Evolutionary conservation across 2,888 invertebrate species (phyloP).

Genomic region (Hemithea aestivaria): DNA sequence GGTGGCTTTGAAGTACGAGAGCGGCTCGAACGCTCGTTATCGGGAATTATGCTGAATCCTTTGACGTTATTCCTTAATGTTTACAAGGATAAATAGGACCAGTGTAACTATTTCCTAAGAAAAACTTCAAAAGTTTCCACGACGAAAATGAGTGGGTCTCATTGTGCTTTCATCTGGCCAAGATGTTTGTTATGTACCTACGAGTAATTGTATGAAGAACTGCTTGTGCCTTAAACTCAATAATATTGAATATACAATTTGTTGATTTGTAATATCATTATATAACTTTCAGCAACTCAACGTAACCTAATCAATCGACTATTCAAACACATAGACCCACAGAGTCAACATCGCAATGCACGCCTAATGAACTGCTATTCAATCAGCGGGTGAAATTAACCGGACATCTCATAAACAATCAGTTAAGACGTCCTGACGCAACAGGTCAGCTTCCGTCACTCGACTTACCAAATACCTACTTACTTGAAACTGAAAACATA

Average conservation of each 20-base stretch:
- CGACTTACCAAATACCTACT: no score
- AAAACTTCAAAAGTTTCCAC: slow-evolving; percentile 5
- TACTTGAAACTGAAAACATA: no score
- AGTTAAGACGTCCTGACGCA: slow-evolving; percentile 16
- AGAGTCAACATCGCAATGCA: slow-evolving; percentile 8
- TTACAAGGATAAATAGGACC: slow-evolving; percentile 28
- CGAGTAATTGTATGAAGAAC: no score
- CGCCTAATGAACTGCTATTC: slow-evolving; percentile 12
- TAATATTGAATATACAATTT: no score
- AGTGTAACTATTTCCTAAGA: slow-evolving; percentile 24
- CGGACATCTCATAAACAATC: slow-evolving; percentile 16
- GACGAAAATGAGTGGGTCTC: slow-evolving; percentile 5
- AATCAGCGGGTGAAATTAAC: slow-evolving; percentile 16
- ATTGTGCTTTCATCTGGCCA: slow-evolving; percentile 6
- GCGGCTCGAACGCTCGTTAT: slow-evolving; percentile 72
- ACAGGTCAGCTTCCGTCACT: slow-evolving; percentile 12
- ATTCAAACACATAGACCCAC: slow-evolving; percentile 4
- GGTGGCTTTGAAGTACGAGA: slow-evolving; percentile 72
- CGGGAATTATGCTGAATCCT: slow-evolving; percentile 73
- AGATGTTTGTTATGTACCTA: no score
- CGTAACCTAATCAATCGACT: slow-evolving; percentile 3
- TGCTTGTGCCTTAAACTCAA: no score
- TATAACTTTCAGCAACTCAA: no score
- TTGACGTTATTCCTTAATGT: slow-evolving; percentile 51
- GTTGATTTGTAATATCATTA: no score